Conservation (phyloP, 2,888 invertebrate species). For the Girardia tigrina region DNA sequence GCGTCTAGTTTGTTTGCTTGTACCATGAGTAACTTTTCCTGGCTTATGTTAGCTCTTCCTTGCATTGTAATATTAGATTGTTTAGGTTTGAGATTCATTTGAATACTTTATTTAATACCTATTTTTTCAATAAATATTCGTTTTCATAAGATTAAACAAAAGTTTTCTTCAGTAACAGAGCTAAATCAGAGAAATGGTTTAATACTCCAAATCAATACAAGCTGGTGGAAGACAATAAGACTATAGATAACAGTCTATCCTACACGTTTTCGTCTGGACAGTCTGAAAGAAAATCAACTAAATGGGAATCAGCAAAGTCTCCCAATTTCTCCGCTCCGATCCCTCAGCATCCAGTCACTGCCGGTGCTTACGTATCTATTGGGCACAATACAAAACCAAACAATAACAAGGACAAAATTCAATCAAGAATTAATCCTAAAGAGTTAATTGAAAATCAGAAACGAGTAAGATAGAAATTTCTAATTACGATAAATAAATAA, state of each 20-base stretch:
- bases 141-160: too few species aligned
- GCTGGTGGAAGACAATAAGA: conserved; percentile 63
- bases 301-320: background rate
- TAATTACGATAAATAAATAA: background rate
- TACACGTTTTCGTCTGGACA: background rate
- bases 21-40: too few species aligned
- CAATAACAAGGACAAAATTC: background rate
- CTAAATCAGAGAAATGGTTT: conserved; percentile 58
- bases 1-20: too few species aligned
- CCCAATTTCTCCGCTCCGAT: background rate
- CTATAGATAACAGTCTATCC: background rate
- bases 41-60: too few species aligned
- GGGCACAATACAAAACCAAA: background rate
- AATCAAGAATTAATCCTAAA: conserved; percentile 64
- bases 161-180: background rate
- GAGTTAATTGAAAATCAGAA: conserved; percentile 90
- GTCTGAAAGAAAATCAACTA: background rate
- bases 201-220: conserved; percentile 97
- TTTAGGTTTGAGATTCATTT: too few species aligned
- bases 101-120: too few species aligned
- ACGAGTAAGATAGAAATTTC: conserved; percentile 37
- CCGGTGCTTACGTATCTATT: background rate
- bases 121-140: too few species aligned
- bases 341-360: background rate
- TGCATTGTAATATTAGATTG: too few species aligned